Evolutionary conservation across 2,797 vertebrate species (phyloP), one percentile per base, ranked within the genome.

Genomic region (Cyclura pinguis): DNA sequence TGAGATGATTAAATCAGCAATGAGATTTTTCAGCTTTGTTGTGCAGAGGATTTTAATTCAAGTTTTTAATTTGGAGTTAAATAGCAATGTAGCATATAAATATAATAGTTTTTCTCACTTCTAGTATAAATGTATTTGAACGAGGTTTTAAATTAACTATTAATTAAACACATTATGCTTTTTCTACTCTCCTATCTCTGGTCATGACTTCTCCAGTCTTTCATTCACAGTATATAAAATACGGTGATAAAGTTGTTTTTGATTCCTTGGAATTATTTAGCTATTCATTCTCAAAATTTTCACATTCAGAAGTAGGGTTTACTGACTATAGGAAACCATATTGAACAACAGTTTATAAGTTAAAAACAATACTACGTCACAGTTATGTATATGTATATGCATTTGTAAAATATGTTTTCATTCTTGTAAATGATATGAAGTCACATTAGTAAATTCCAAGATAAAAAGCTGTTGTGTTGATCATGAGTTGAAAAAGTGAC

Each of bases 221-320:
- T 62, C 50, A 52, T 52, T 52, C 38, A 80, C 24, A 55, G 0
- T 80, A 32, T 74, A 29, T 38, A 59, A 78, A 13, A 84, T 72
- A 47, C 47, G 1, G 64, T 88, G 91, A 84, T 87, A 27, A 74
- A 86, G 88, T 4, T 83, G 10, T 0, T 1, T 55, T 35, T 80
- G 85, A 84, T 62, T 59, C 12, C 0, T 0, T 81, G 87, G 57
- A 47, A 18, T 2, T 32, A 47, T 74, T 73, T 83, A 42, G 35
- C 29, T 52, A 47, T 74, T 57, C 20, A 76, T 78, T 16, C 18
- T 13, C n/a, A 38, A 69, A 27, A 81, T 86, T 35, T 59, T 16
- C 24, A 81, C 57, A 6, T 32, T 59, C 76, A 85, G 50, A n/a
- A 6, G 32, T 2, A 42, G 0, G 0, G 20, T 59, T 80, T 85